phyloP scores from a whole-genome alignment of 2,888 invertebrate genomes.

The Acleris emargana region DNA sequence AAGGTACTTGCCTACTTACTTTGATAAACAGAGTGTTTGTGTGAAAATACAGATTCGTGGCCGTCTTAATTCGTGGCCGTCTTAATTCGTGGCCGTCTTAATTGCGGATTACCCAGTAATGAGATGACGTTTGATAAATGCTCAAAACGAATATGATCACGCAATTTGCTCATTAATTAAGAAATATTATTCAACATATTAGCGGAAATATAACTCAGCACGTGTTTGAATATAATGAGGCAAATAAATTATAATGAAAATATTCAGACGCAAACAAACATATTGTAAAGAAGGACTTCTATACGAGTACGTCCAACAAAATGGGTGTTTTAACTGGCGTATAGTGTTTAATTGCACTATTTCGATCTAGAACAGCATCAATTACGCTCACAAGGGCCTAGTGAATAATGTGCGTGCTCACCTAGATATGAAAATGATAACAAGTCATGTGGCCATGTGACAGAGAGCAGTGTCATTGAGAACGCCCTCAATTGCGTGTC shows the following conservation, averaged over 20 bases:
- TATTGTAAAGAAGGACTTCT: too few species aligned
- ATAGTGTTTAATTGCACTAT: conserved; percentile 5
- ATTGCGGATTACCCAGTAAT: conserved; percentile 21
- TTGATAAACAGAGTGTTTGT: too few species aligned
- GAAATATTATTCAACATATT: conserved; percentile 4
- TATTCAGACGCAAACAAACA: not conserved
- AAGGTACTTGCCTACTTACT: too few species aligned
- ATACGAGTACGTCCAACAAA: not conserved
- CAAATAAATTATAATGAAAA: not conserved
- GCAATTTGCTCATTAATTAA: conserved; percentile 22
- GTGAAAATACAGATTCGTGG: too few species aligned
- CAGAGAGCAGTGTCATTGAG: conserved; percentile 69
- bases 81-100: conserved; percentile 9
- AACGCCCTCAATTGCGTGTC: conserved; percentile 60
- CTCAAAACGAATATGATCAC: conserved; percentile 11
- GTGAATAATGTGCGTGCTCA: conserved; percentile 41
- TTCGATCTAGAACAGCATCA: conserved; percentile 14
- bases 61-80: conserved; percentile 6
- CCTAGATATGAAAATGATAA: conserved; percentile 57
- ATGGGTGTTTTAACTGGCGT: not conserved
- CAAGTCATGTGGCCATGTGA: conserved; percentile 60
- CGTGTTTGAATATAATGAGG: not conserved
- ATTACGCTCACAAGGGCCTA: conserved; percentile 16
- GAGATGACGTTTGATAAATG: conserved; percentile 5
- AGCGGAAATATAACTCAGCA: conserved; percentile 20